Evolutionary conservation across 2,888 invertebrate genomes (phyloP).

Genomic region (Eristalis tenax): DNA sequence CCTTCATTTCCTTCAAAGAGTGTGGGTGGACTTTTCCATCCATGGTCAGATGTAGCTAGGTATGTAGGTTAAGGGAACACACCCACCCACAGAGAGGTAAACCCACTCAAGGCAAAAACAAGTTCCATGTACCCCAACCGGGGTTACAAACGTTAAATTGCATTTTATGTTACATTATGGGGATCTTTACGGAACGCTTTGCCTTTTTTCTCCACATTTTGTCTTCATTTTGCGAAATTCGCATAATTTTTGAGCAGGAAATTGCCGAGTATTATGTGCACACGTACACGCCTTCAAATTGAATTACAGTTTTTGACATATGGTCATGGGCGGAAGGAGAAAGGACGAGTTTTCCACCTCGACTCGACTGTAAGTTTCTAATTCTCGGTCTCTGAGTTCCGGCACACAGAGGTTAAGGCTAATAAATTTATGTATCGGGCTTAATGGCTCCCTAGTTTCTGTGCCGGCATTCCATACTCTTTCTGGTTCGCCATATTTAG

Average conservation of each 20-base stretch:
- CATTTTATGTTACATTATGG: constrained; percentile 42
- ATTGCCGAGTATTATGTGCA: constrained; percentile 31
- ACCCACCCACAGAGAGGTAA: background rate
- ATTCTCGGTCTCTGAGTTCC: background rate
- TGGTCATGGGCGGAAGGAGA: constrained; percentile 19
- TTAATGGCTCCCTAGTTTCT: constrained; percentile 29
- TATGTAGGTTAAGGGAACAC: constrained; percentile 5
- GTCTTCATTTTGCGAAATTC: constrained; percentile 55
- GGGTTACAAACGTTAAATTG: constrained; percentile 23
- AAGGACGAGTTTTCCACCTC: background rate
- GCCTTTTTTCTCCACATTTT: constrained; percentile 26
- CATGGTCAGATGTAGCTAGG: background rate
- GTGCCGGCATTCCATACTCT: background rate
- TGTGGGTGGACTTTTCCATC: background rate
- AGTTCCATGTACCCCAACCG: background rate
- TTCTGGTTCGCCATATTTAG: background rate
- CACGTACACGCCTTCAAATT: constrained; percentile 54
- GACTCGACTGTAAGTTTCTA: background rate
- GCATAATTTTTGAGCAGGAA: constrained; percentile 51
- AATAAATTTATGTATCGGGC: constrained; percentile 51
- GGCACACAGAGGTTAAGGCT: constrained; percentile 13
- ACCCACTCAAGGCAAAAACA: too few species aligned
- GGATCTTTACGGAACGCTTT: constrained; percentile 24
- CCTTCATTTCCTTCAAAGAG: constrained; percentile 10
- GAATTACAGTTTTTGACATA: constrained; percentile 58